Base-by-base conservation (phyloP, 2,888 invertebrate genomes). In the Nymphalis polychloros region DNA sequence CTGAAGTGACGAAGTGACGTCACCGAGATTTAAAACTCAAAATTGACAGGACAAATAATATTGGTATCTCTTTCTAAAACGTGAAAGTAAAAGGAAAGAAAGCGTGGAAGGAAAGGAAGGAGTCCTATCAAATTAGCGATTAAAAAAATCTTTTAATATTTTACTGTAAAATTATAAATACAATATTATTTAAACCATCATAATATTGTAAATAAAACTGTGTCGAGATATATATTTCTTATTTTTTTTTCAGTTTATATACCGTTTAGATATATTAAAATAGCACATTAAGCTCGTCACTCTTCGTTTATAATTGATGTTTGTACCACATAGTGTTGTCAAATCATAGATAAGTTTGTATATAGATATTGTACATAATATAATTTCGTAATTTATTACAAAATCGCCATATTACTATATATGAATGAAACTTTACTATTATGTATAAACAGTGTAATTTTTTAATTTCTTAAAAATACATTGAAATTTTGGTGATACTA, bases 311-410 rank as follows among this genome's bases (percentile, higher is more conserved):
- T 27, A 57, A 57, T 57, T 16, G 41, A 57, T 57, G 35, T 57
- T 57, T 35, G 35, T 57, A 41, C 57, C 41, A 57, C 57, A 35
- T 57, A 57, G 53, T 41, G 57, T 57, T 41, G 35, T 41, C 41
- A 10, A 49, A 55, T 55, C 31, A 27, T 57, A 19, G 6, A 57
- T 57, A 41, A 57, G 19, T 41, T n/a, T 57, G 57, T 57, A 57
- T 13, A 57, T 57, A 57, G 19, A 57, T 10, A 41, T 41, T 57
- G 57, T 57, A 57, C 35, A 57, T 57, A 57, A 19, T 19, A 35
- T 57, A 57, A 48, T 61, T 49, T 49, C 48, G 48, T 61, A 53
- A 65, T 65, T 65, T 60, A 65, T 65, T 65, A 60, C 49, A 52
- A 27, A 59, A 47, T 60, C 31, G 60, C 60, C 65, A 60, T 65